Percentiles rank a stretch among this genome's conserved stretches.
These are phyloP conservation scores for Boloria selene DNA, from an alignment of 2,888 invertebrate species.

Conservation along the genomic window DNA sequence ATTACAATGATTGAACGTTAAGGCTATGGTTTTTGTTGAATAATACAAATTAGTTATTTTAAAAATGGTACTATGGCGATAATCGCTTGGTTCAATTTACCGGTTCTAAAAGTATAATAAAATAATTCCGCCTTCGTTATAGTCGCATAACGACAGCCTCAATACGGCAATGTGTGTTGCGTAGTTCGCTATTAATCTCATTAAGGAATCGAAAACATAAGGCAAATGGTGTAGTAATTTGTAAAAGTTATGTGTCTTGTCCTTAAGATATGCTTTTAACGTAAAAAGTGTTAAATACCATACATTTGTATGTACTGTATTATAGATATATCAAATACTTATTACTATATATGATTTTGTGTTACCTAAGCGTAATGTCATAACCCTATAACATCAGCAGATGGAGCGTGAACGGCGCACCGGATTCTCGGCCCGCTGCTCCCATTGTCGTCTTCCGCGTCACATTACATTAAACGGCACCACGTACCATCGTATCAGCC, in stretches of 20 bases:
- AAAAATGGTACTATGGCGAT: too few species aligned
- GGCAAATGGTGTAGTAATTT: background rate
- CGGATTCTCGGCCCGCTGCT: slow-evolving; percentile 72
- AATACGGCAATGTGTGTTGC: slow-evolving; percentile 5
- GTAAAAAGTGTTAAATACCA: background rate
- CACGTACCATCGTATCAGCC: slow-evolving; percentile 22
- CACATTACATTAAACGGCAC: slow-evolving; percentile 48
- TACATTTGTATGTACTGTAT: background rate
- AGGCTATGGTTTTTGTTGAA: too few species aligned
- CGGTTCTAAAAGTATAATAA: slow-evolving; percentile 1
- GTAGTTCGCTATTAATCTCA: slow-evolving; percentile 1
- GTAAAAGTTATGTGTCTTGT: background rate
- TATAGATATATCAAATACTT: too few species aligned
- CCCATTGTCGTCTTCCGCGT: slow-evolving; percentile 73
- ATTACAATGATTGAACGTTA: too few species aligned
- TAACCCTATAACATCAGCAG: slow-evolving; percentile 47
- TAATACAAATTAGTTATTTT: too few species aligned
- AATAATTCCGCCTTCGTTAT: slow-evolving; percentile 10
- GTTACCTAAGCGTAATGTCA: slow-evolving; percentile 10
- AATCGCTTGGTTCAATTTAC: background rate
- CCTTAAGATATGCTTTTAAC: background rate
- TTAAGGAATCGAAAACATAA: slow-evolving; percentile 3
- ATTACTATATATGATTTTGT: background rate
- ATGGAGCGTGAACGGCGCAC: slow-evolving; percentile 71
- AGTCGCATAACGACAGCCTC: background rate